Evolutionary conservation across 2,888 invertebrate species (phyloP), one percentile per base, ranked within the genome.

Genomic region (Stegophylla sp.): DNA sequence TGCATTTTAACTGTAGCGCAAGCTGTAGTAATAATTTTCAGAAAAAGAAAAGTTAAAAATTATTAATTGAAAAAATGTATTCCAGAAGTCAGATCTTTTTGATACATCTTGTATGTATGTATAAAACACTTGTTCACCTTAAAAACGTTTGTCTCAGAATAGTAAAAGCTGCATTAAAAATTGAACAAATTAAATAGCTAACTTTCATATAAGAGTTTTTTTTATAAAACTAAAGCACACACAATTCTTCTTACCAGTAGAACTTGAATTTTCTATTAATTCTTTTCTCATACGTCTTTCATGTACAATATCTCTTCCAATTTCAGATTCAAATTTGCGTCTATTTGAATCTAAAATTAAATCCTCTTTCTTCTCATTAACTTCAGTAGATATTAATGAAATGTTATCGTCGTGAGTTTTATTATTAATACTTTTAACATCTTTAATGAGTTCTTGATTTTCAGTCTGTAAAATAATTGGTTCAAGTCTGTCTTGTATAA

Each of bases 271-370:
- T 7, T 82, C 83, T 53, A 75, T 81, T n/a, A 88, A 83, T 82
- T 88, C 88, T 67, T 87, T 86, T 41, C 86, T 86, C 86, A 88
- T 87, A 81, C 87, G 87, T 5, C 87, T 84, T 74, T 88, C 88
- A 10, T 87, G 85, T 0, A 88, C 86, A 53, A 88, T 87, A 82
- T 88, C 88, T 12, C 88, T 84, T 0, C 88, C 88, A 28, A 88
- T 88, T 83, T 88, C 88, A 1, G 88, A 87, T 82, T 88, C 88
- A 83, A 88, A 87, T 82, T 86, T 87, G 3, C 87, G 84, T n/a
- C 86, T 84, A 53, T 81, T 84, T 45, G 75, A 79, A 61, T 83
- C 82, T 34, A 82, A 74, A 77, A 56, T 15, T 48, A 69, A 51
- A 53, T 75, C 53, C 0, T 23, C n/a, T 66, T 67, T 77, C 59